Base-by-base conservation (phyloP, 2,888 invertebrate species). In the Nemurella pictetii region DNA sequence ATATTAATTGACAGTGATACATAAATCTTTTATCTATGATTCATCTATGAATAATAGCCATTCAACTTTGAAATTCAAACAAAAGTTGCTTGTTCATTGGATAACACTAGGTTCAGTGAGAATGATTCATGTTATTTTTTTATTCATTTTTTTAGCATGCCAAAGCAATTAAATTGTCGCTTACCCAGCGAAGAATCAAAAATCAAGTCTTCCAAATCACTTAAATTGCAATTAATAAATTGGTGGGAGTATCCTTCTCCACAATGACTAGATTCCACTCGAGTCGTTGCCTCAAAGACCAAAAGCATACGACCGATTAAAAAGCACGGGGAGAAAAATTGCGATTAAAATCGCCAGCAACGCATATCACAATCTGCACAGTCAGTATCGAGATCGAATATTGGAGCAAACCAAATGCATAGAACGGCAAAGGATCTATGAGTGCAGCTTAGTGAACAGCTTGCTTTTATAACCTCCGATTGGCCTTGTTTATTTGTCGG, bases 121-220 rank as follows among this genome's bases (percentile, higher is more conserved):
- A 7, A 9, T 36, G 55, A 36, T 36, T 36, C 9, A 15, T 36
- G 7, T 36, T 36, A 7, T 9, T 36, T 36, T 15, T 36, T 15
- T 15, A 36, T 36, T 36, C 15, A 36, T 15, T 36, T 36, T 7
- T 36, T 36, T 36, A 36, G 7, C n/a, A n/a, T n/a, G n/a, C n/a
- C n/a, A 55, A 55, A 15, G 12, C 12, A 55, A 7, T 55, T 20
- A 55, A 12, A 55, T 7, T 3, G 9, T 3, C 55, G 20, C 84
- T 86, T 84, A 86, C 86, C 86, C 80, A 84, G 72, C 27, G 84
- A 86, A 35, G 36, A 74, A 74, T 86, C 86, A 83, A 85, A 86
- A 74, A 86, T 83, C n/a, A 85, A 36, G 9, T 86, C 83, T 35
- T 80, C 84, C 81, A 86, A 55, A 72, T 82, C 82, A 5, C 72